Percentiles rank a stretch among this genome's conserved stretches.
Conservation (phyloP, 2,797 vertebrate species). For the Danio aesculapii region DNA sequence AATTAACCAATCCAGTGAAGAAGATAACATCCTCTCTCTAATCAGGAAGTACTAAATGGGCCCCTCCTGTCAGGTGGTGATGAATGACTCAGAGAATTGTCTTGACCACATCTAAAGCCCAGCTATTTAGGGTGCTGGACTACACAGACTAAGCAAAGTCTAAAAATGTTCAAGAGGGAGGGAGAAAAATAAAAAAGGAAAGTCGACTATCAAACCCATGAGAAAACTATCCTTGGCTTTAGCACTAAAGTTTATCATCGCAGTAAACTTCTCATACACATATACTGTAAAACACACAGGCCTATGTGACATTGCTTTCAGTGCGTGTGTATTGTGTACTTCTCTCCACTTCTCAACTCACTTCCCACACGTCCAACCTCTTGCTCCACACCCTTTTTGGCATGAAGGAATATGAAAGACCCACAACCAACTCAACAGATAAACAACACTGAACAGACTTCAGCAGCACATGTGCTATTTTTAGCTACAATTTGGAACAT, state of each 20-base stretch:
- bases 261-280: conserved; percentile 51
- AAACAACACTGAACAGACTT: conserved; percentile 48
- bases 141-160: not conserved
- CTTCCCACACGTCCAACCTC: conserved; percentile 25
- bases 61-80: conserved; percentile 57
- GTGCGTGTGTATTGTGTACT: conserved; percentile 9
- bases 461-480: conserved; percentile 43
- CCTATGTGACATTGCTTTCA: conserved; percentile 44
- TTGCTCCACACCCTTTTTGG: conserved; percentile 34
- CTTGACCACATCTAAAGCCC: conserved; percentile 34
- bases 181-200: not conserved
- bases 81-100: conserved; percentile 28
- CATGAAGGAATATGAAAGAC: conserved; percentile 44
- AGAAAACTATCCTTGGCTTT: not conserved
- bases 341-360: conserved; percentile 11
- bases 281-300: not conserved
- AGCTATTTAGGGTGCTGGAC: conserved; percentile 8
- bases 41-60: conserved; percentile 54
- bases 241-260: conserved; percentile 16
- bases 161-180: not conserved
- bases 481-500: conserved; percentile 54
- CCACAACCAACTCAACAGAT: conserved; percentile 32
- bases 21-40: conserved; percentile 42
- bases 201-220: not conserved
- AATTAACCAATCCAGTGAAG: conserved; percentile 23